phyloP scores from a whole-genome alignment of 1,140 invertebrate species.

The Asobara japonica region DNA sequence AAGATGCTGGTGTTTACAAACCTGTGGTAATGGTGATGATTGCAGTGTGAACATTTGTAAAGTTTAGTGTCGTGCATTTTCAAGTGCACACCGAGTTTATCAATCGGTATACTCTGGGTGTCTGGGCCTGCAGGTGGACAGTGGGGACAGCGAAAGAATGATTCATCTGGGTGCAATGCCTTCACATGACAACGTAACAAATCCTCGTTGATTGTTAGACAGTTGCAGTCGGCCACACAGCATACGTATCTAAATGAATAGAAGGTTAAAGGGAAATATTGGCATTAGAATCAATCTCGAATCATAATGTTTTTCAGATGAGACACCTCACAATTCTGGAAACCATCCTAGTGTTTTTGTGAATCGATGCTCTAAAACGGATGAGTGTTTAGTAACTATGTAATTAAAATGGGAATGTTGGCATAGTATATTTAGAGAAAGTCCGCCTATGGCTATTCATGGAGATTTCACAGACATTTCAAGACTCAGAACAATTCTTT shows the following conservation, averaged over 20 bases:
- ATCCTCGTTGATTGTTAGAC: conserved; percentile 76
- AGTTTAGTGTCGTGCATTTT: conserved; percentile 78
- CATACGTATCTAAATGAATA: conserved; percentile 71
- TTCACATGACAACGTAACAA: conserved; percentile 79
- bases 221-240: conserved; percentile 75
- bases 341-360: too few relatives aligned
- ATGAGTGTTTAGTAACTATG: too few relatives aligned
- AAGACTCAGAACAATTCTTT: too few relatives aligned
- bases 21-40: conserved; percentile 72
- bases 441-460: too few relatives aligned
- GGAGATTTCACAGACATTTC: too few relatives aligned
- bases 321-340: too few relatives aligned
- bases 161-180: conserved; percentile 73
- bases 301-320: background rate
- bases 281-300: background rate
- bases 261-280: background rate
- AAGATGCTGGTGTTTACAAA: conserved; percentile 45
- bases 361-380: too few relatives aligned
- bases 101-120: conserved; percentile 62
- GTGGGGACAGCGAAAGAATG: conserved; percentile 75
- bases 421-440: too few relatives aligned
- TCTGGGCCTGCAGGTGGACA: conserved; percentile 68
- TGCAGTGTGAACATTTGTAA: conserved; percentile 76
- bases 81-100: conserved; percentile 75
- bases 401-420: too few relatives aligned